Percentiles rank a stretch among this genome's conserved stretches.
phyloP scores from a whole-genome alignment of 2,888 invertebrate species.

The Polydrusus pterygomalis region DNA sequence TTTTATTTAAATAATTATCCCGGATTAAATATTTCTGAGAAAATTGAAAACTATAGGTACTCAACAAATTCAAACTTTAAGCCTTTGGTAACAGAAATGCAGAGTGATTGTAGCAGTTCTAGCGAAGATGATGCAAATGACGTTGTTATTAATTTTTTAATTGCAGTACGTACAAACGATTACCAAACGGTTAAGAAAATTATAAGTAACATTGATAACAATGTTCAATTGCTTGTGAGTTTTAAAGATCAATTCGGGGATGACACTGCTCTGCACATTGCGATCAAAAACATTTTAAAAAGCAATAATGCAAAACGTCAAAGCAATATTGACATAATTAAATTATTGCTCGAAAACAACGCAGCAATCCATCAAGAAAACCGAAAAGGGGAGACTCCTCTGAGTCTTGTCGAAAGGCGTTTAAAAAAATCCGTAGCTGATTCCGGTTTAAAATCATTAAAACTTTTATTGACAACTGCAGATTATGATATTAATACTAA shows the following conservation, averaged over 20 bases:
- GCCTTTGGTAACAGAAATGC: background rate
- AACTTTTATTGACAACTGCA: background rate
- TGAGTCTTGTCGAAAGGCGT: background rate
- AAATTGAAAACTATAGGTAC: background rate
- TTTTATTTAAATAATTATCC: background rate
- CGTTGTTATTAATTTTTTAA: background rate
- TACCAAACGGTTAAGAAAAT: background rate
- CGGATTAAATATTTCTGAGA: background rate
- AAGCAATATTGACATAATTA: slow-evolving; percentile 3
- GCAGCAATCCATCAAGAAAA: slow-evolving; percentile 10
- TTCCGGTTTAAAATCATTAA: slow-evolving; percentile 11
- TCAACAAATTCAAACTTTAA: background rate
- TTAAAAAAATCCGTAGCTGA: background rate
- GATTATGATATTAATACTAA: background rate
- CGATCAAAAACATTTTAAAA: background rate
- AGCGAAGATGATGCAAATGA: slow-evolving; percentile 11
- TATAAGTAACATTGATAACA: background rate
- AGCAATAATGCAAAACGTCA: background rate
- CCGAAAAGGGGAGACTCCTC: background rate
- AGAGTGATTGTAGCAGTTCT: background rate
- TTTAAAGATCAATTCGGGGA: slow-evolving; percentile 1
- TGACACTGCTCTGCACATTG: slow-evolving; percentile 11
- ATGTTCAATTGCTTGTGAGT: background rate
- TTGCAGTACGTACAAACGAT: background rate
- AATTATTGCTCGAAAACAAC: slow-evolving; percentile 3